A percentile compares a stretch with the other conserved stretches of the same genome.
phyloP scores from a whole-genome alignment of 2,888 invertebrate genomes.

The Xestia sexstrigata region DNA sequence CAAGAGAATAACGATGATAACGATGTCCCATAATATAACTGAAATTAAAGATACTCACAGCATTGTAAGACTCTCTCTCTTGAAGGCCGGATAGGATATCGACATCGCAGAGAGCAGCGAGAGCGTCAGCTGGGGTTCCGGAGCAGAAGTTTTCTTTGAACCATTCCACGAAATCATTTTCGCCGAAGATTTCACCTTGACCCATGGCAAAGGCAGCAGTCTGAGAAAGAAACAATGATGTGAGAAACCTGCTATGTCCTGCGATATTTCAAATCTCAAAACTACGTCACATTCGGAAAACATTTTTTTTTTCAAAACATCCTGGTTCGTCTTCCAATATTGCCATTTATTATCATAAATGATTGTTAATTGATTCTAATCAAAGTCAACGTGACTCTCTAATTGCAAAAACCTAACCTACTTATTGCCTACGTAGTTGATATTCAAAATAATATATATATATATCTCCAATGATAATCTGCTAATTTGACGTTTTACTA shows the following conservation, averaged over 20 bases:
- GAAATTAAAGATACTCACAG: conserved; percentile 63
- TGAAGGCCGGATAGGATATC: conserved; percentile 25
- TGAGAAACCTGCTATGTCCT: neutral
- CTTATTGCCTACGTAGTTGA: conserved; percentile 1
- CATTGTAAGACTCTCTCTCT: conserved; percentile 64
- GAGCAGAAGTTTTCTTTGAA: conserved; percentile 59
- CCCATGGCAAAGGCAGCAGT: conserved; percentile 68
- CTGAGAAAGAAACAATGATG: conserved; percentile 58
- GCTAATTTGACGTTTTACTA: conserved; percentile 23
- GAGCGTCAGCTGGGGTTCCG: neutral
- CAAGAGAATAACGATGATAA: neutral
- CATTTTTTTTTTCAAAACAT: neutral
- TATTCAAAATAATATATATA: conserved; percentile 12
- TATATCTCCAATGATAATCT: conserved; percentile 28
- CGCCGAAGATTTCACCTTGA: conserved; percentile 72
- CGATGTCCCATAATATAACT: neutral
- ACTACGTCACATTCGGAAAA: neutral
- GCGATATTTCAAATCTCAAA: neutral
- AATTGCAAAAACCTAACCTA: conserved; percentile 12
- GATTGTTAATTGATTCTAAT: conserved; percentile 28
- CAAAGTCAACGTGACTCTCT: neutral
- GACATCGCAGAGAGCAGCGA: conserved; percentile 47
- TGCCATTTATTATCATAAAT: conserved; percentile 13
- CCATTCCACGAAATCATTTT: conserved; percentile 62
- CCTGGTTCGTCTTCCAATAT: neutral